Conservation (phyloP, 2,888 invertebrate species). For the Tenthredo livida region DNA sequence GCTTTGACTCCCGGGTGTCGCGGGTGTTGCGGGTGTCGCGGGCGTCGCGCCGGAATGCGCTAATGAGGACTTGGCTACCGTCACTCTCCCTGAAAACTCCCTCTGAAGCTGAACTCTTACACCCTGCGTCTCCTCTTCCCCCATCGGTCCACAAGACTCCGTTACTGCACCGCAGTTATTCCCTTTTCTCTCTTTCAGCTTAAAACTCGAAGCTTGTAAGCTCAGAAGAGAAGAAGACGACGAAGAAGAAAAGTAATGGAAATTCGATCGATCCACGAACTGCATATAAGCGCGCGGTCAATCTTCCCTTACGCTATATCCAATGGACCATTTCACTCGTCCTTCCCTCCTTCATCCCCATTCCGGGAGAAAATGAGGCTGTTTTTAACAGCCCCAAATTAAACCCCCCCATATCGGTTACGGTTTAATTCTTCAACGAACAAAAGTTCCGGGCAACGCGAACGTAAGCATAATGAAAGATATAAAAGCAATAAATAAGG, state of each 20-base stretch:
- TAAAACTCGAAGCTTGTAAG: background rate
- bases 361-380: background rate
- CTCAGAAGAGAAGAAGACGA: background rate
- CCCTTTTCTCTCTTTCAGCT: slow-evolving; percentile 1
- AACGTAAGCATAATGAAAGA: too few species aligned
- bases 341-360: too few species aligned
- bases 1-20: slow-evolving; percentile 75
- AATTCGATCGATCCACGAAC: background rate
- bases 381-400: background rate
- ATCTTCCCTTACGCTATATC: too few species aligned
- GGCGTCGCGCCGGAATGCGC: slow-evolving; percentile 78
- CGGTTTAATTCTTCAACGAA: background rate
- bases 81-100: slow-evolving; percentile 68
- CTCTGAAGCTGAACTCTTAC: slow-evolving; percentile 43
- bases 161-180: slow-evolving; percentile 16
- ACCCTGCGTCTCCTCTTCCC: slow-evolving; percentile 4
- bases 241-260: background rate
- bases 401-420: background rate
- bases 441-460: background rate
- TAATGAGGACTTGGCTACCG: slow-evolving; percentile 78
- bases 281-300: background rate
- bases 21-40: slow-evolving; percentile 63
- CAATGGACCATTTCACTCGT: too few species aligned
- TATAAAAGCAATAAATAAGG: background rate
- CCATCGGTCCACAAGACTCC: background rate